Conservation (phyloP, 2,888 invertebrate species). For the Orchesellides sinensis region DNA sequence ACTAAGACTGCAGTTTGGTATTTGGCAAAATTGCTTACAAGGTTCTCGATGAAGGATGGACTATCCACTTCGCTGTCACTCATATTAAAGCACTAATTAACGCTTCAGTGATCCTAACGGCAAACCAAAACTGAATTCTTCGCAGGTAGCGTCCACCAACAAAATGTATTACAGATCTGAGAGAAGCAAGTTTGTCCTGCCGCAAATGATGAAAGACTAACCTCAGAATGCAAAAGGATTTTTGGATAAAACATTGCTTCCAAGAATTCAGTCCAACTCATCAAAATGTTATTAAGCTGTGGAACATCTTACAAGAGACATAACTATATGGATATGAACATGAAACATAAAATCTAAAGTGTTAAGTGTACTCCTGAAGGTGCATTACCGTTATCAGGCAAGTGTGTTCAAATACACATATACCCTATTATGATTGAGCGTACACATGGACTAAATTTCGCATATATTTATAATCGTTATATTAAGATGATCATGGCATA, state of each 20-base stretch:
- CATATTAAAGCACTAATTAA: conserved; percentile 16
- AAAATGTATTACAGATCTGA: not conserved
- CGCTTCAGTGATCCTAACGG: not conserved
- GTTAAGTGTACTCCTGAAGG: not conserved
- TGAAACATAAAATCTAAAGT: conserved; percentile 1
- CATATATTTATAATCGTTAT: conserved; percentile 18
- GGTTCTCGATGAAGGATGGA: conserved; percentile 30
- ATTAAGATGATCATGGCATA: conserved; percentile 31
- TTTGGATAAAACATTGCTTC: conserved; percentile 4
- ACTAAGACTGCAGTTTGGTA: not conserved
- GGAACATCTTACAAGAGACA: no score
- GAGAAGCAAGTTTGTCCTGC: not conserved
- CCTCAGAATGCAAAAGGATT: not conserved
- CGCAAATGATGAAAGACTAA: conserved; percentile 3
- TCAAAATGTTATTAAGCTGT: no score
- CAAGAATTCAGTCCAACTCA: not conserved
- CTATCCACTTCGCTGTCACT: conserved; percentile 30
- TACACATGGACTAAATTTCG: conserved; percentile 32
- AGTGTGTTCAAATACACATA: not conserved
- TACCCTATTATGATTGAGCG: conserved; percentile 42
- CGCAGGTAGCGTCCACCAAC: not conserved
- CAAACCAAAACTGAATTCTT: conserved; percentile 3
- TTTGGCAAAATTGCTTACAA: conserved; percentile 32
- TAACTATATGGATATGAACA: no score
- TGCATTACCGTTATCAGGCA: conserved; percentile 29